These are phyloP conservation scores for Serinus canaria DNA, from an alignment of 2,113 vertebrate species.

Conservation along the genomic window DNA sequence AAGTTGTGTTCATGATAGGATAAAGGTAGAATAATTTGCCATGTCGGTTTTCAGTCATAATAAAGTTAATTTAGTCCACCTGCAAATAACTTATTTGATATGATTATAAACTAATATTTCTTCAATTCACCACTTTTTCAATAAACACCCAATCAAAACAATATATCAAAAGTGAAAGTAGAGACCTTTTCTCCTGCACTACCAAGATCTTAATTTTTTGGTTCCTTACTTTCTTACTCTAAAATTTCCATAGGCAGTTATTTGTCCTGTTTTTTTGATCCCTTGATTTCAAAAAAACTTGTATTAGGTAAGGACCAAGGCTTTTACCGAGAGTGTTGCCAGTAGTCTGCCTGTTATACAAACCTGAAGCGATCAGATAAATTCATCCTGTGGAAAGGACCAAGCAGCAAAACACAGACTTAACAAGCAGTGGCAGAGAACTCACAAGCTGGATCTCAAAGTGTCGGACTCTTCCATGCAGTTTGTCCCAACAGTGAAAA, in stretches of 20 bases:
- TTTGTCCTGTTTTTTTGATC: background rate
- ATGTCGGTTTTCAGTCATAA: background rate
- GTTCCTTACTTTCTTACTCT: background rate
- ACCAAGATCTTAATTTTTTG: background rate
- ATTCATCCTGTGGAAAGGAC: background rate
- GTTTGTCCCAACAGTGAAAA: background rate
- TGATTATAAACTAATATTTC: background rate
- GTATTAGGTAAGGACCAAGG: background rate
- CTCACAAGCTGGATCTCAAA: background rate
- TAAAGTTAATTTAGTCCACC: constrained; percentile 1
- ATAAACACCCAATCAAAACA: background rate
- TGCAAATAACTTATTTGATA: constrained; percentile 17
- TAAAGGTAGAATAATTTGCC: background rate
- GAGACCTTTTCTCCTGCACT: background rate
- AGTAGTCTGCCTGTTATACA: background rate
- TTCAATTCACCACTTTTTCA: constrained; percentile 11
- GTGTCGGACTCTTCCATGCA: background rate
- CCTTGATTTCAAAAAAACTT: background rate
- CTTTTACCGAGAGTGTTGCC: accelerated
- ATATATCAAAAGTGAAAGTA: background rate
- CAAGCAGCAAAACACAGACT: background rate
- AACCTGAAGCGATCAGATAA: background rate
- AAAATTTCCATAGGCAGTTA: background rate
- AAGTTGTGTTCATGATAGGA: background rate
- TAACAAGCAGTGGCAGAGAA: background rate